phyloP scores from a whole-genome alignment of 1,140 invertebrate species.

The Zaprionus vittiger region DNA sequence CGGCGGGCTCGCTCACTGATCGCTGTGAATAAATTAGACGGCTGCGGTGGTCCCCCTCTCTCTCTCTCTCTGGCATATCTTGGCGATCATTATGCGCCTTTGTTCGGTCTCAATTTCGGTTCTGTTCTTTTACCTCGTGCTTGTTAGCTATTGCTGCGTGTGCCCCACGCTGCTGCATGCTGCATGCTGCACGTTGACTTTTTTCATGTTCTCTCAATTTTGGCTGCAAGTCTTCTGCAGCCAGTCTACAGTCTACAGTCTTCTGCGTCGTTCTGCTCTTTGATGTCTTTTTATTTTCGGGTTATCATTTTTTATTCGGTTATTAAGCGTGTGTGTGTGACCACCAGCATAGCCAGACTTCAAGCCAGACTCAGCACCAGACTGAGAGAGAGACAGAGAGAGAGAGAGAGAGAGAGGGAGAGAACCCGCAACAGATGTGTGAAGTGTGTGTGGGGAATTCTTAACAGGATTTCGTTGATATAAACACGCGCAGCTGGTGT shows the following conservation, averaged over 20 bases:
- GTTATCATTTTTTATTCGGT: constrained; percentile 83
- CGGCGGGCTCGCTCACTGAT: constrained; percentile 45
- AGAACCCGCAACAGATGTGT: constrained; percentile 69
- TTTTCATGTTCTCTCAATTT: constrained; percentile 67
- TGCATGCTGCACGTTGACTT: constrained; percentile 18
- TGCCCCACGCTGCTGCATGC: background rate
- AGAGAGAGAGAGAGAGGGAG: no score
- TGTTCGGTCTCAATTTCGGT: constrained; percentile 32
- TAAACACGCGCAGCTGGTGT: constrained; percentile 66
- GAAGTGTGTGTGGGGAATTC: constrained; percentile 51
- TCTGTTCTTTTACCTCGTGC: constrained; percentile 38
- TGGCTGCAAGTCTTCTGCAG: constrained; percentile 45
- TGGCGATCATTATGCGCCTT: constrained; percentile 74
- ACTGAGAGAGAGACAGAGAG: no score
- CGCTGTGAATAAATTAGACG: constrained; percentile 79
- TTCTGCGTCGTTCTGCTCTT: constrained; percentile 60
- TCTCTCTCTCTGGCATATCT: constrained; percentile 31
- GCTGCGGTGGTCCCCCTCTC: constrained; percentile 60
- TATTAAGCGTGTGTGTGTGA: constrained; percentile 74
- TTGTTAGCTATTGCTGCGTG: constrained; percentile 57
- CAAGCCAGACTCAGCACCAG: constrained; percentile 4
- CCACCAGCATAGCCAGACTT: constrained; percentile 51
- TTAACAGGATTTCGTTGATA: constrained; percentile 52
- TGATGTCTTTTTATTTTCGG: constrained; percentile 83
- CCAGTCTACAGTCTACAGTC: constrained; percentile 10